Percentiles rank a stretch among this genome's conserved stretches.
Evolutionary conservation across 2,113 vertebrate species (phyloP).

Genomic region (Lophochroa leadbeateri): DNA sequence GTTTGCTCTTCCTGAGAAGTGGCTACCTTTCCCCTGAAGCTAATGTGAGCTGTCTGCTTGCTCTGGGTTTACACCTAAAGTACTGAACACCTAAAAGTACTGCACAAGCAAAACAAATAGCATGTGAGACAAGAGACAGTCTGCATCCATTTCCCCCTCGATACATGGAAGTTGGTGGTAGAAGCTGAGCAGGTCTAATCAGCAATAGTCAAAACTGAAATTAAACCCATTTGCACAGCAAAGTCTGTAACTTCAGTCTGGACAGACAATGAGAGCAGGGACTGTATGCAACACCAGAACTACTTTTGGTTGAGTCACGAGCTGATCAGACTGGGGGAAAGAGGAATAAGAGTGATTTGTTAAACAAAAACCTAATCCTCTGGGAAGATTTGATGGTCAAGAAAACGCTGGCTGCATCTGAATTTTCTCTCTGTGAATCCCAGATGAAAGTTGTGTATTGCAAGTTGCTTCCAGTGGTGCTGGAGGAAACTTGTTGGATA

Average conservation of each 20-base stretch:
- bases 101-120: not conserved
- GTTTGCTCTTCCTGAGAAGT: not conserved
- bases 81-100: not conserved
- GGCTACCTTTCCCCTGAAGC: not conserved
- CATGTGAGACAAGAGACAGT: not conserved
- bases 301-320: not conserved
- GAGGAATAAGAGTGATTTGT: not conserved
- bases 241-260: not conserved
- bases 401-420: slow-evolving; percentile 15
- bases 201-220: not conserved
- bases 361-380: not conserved
- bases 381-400: not conserved
- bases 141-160: not conserved
- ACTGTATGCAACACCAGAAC: not conserved
- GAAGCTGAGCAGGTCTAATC: not conserved
- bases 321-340: not conserved
- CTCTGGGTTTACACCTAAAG: not conserved
- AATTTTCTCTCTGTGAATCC: not conserved
- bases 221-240: not conserved
- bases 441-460: not conserved
- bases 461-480: not conserved
- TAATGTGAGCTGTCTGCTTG: not conserved
- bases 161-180: not conserved
- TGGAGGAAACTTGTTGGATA: not conserved
- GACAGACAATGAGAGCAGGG: not conserved